Base-by-base conservation (phyloP, 2,888 invertebrate genomes). In the Athrips mouffetella region DNA sequence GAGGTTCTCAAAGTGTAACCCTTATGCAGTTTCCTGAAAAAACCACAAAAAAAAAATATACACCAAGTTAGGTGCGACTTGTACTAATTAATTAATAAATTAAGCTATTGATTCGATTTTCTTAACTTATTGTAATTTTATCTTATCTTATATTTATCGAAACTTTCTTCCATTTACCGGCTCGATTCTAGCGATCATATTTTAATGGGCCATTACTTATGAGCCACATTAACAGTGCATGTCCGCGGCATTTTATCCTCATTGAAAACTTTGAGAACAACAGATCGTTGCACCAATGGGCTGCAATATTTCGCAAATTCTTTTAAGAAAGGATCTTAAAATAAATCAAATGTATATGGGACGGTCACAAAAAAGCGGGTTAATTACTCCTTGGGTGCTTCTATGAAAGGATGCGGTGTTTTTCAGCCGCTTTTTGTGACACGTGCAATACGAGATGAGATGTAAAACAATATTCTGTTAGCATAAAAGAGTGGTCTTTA, bases 281-380 rank as follows among this genome's bases (percentile, higher is more conserved):
- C 50, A 60, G 76, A 31, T 45, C 45, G 49, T 65, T 65, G 66
- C 65, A 64, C 67, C 76, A 77, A 77, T 76, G 72, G 77, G 75
- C 70, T 73, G 73, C 73, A 78, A 83, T 81, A 82, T 84, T 87
- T 87, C 65, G 87, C 87, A 85, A 88, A 87, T 84, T 86, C 81
- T 76, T 80, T 86, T 80, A 77, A 72, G 73, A 80, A 84, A 77
- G 80, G 74, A 62, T 76, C 79, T 74, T 73, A 76, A 82, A 85
- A 87, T 87, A 87, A 87, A 88, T 87, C 87, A 87, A 87, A 87
- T 77, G 77, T 75, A 70, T 79, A 78, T 70, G 82, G 85, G 77
- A 73, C 74, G 64, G 74, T 69, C 73, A 76, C 84, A 88, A 88
- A 87, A 86, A 87, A 74, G 70, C 65, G 73, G 76, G 82, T 86